Conservation (phyloP, 1,140 invertebrate genomes). For the Dinoponera quadriceps region DNA sequence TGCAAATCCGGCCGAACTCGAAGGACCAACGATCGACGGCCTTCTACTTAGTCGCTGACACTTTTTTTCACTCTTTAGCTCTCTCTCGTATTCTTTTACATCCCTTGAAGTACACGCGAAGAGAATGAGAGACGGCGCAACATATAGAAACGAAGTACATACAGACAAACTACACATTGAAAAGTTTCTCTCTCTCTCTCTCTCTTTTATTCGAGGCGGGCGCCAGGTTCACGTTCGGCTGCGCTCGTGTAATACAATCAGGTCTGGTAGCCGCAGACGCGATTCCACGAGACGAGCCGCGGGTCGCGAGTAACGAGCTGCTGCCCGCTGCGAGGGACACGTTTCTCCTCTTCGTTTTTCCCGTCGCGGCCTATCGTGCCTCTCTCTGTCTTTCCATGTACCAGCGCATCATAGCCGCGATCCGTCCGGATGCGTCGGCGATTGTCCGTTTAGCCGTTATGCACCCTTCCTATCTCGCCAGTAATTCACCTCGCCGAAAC, state of each 20-base stretch:
- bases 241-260: slow-evolving; percentile 39
- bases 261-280: slow-evolving; percentile 61
- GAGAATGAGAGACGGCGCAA: too few relatives aligned
- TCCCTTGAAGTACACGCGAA: too few relatives aligned
- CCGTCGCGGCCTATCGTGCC: slow-evolving; percentile 6
- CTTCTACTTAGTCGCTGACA: too few relatives aligned
- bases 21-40: too few relatives aligned
- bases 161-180: too few relatives aligned
- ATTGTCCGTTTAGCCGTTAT: slow-evolving; percentile 58
- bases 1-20: too few relatives aligned
- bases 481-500: slow-evolving; percentile 53
- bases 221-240: neutral
- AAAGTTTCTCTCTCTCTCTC: too few relatives aligned
- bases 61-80: too few relatives aligned
- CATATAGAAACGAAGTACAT: too few relatives aligned
- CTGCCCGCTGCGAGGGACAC: slow-evolving; percentile 55
- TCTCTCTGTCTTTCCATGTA: slow-evolving; percentile 27
- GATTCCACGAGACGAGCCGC: slow-evolving; percentile 59
- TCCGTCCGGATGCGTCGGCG: slow-evolving; percentile 54
- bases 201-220: too few relatives aligned
- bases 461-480: slow-evolving; percentile 40
- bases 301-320: slow-evolving; percentile 69
- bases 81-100: too few relatives aligned
- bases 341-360: slow-evolving; percentile 37
- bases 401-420: slow-evolving; percentile 29